Evolutionary conservation across 2,113 vertebrate genomes (phyloP).

Genomic region (Dicerorhinus sumatrensis): DNA sequence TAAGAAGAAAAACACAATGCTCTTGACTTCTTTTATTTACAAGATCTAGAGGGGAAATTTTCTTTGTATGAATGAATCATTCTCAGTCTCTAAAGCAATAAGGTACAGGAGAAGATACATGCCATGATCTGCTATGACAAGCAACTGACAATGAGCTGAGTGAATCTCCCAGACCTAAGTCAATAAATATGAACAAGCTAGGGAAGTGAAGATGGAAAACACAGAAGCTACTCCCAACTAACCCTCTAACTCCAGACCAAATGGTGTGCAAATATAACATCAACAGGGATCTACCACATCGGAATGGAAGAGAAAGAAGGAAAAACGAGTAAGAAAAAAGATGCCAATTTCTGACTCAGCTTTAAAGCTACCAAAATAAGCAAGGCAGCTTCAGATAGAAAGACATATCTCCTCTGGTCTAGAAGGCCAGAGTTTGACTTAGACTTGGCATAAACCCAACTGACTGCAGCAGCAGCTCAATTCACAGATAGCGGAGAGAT

Average conservation of each 20-base stretch:
- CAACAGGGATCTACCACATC: constrained; percentile 13
- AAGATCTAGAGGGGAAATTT: constrained; percentile 63
- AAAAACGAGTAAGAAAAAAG: not conserved
- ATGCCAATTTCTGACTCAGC: constrained; percentile 44
- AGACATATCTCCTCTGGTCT: constrained; percentile 18
- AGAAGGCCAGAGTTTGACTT: constrained; percentile 15
- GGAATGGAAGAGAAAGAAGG: not conserved
- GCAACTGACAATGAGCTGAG: not conserved
- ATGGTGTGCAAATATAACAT: not conserved
- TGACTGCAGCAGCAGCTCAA: constrained; percentile 25
- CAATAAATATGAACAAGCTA: constrained; percentile 45
- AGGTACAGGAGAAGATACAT: constrained; percentile 72
- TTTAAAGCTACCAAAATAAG: constrained; percentile 53
- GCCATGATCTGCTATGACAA: constrained; percentile 78
- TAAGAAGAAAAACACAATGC: constrained; percentile 28
- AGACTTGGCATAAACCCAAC: constrained; percentile 26
- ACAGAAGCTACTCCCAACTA: not conserved
- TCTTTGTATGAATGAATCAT: constrained; percentile 84
- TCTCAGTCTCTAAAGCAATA: constrained; percentile 76
- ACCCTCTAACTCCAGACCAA: not conserved
- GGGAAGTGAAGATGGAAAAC: not conserved
- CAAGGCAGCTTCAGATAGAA: constrained; percentile 33
- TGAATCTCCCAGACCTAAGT: constrained; percentile 54
- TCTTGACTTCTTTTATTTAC: constrained; percentile 51
- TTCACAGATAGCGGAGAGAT: constrained; percentile 39